Percentiles rank a stretch among this genome's conserved stretches.
These are phyloP conservation scores for Chrysolina americana DNA, from an alignment of 2,888 invertebrate species.

Conservation along the genomic window DNA sequence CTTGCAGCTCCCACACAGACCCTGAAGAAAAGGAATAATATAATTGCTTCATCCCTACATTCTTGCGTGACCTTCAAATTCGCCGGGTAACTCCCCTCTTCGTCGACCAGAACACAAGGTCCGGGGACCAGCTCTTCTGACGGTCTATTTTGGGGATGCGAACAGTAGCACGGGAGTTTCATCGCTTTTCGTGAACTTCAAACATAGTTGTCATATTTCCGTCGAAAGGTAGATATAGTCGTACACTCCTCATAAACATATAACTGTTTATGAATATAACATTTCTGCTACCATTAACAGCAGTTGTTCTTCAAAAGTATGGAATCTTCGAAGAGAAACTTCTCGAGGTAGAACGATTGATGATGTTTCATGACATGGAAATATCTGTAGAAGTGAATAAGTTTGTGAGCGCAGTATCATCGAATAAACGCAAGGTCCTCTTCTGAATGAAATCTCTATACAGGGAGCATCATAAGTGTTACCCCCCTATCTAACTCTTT, in stretches of 20 bases:
- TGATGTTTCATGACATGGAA: too few relatives aligned
- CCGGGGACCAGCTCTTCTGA: constrained; percentile 34
- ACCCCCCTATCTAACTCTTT: too few relatives aligned
- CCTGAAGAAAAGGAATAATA: constrained; percentile 35
- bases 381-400: too few relatives aligned
- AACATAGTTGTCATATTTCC: constrained; percentile 13
- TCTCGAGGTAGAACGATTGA: too few relatives aligned
- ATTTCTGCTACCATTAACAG: too few relatives aligned
- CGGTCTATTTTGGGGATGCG: constrained; percentile 49
- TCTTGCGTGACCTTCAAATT: constrained; percentile 50
- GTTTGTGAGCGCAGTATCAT: too few relatives aligned
- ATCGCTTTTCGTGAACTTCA: neutral
- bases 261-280: neutral
- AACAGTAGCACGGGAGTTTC: constrained; percentile 25
- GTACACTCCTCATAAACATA: neutral
- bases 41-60: constrained; percentile 47
- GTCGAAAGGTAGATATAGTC: neutral
- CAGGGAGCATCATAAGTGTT: too few relatives aligned
- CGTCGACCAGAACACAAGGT: constrained; percentile 36
- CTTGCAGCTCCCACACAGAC: constrained; percentile 12
- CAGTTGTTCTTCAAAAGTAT: too few relatives aligned
- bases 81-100: constrained; percentile 26
- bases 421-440: too few relatives aligned
- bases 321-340: too few relatives aligned
- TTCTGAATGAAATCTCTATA: too few relatives aligned